Evolutionary conservation across 2,113 vertebrate genomes (phyloP).

Genomic region (Larimichthys crocea): DNA sequence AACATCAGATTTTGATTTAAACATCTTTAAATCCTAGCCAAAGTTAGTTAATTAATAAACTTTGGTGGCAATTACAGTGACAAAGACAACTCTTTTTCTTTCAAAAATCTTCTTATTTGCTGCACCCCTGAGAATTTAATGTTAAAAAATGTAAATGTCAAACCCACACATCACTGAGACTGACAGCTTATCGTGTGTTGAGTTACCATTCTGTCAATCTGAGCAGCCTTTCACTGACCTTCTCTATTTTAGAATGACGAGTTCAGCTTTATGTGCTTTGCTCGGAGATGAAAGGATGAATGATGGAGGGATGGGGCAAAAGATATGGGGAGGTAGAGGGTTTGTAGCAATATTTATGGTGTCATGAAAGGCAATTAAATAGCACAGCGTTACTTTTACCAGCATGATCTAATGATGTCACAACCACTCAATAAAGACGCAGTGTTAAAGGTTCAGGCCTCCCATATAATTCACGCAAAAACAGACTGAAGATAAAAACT

Average conservation of each 20-base stretch:
- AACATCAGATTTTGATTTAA: not conserved
- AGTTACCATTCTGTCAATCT: conserved; percentile 39
- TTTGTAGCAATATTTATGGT: conserved; percentile 52
- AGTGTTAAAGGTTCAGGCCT: conserved; percentile 30
- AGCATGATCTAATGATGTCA: conserved; percentile 45
- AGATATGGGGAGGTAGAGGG: conserved; percentile 2
- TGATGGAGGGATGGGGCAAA: conserved; percentile 18
- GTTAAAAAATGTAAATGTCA: conserved; percentile 48
- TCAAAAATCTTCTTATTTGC: not conserved
- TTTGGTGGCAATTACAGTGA: not conserved
- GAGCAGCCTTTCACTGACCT: conserved; percentile 43
- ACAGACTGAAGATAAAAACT: conserved; percentile 5
- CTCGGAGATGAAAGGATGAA: conserved; percentile 12
- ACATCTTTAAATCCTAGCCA: not conserved
- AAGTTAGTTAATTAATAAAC: not conserved
- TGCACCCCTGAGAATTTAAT: not conserved
- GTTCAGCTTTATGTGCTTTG: conserved; percentile 35
- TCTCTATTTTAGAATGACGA: conserved; percentile 22
- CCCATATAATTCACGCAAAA: conserved; percentile 30
- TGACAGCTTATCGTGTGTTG: conserved; percentile 23
- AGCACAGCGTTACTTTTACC: conserved; percentile 45
- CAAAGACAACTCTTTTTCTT: not conserved
- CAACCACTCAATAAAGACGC: conserved; percentile 46
- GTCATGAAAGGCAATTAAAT: conserved; percentile 63
- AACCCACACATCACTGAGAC: conserved; percentile 21